phyloP scores from a whole-genome alignment of 2,888 invertebrate genomes.

The Drosophila imparisetae region DNA sequence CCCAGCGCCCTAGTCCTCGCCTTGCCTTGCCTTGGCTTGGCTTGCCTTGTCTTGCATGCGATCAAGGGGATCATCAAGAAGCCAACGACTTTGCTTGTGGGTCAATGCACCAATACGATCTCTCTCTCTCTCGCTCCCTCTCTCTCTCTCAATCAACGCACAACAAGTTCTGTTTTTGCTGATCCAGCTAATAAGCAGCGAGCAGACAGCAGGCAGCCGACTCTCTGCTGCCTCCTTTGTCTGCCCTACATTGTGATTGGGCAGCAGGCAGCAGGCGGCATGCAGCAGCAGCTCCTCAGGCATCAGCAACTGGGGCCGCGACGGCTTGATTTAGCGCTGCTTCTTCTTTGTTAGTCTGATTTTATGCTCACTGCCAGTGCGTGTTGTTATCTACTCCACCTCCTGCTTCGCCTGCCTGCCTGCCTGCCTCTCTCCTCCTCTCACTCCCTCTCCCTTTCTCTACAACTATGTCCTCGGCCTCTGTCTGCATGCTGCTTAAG shows the following conservation, averaged over 20 bases:
- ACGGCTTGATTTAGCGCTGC: slow-evolving; percentile 53
- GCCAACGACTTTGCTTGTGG: slow-evolving; percentile 73
- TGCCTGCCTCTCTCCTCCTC: slow-evolving; percentile 29
- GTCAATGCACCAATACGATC: slow-evolving; percentile 60
- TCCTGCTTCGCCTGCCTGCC: slow-evolving; percentile 29
- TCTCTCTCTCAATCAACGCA: slow-evolving; percentile 9
- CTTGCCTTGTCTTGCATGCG: slow-evolving; percentile 1
- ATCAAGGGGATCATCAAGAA: slow-evolving; percentile 45
- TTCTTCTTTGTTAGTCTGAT: slow-evolving; percentile 47
- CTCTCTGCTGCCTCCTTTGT: slow-evolving; percentile 18
- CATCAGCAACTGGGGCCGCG: slow-evolving; percentile 12
- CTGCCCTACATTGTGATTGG: slow-evolving; percentile 56
- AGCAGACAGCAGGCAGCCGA: slow-evolving; percentile 28
- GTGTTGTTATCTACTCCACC: slow-evolving; percentile 29
- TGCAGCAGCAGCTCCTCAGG: slow-evolving; percentile 3
- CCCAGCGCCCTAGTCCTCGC: slow-evolving; percentile 42
- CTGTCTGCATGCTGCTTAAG: slow-evolving; percentile 51
- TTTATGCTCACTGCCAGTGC: slow-evolving; percentile 48
- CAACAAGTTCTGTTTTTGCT: slow-evolving; percentile 51
- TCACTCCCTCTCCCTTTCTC: not conserved
- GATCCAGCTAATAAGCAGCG: slow-evolving; percentile 58
- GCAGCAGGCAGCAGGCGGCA: not conserved
- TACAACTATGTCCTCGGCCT: slow-evolving; percentile 8
- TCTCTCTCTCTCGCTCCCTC: not conserved
- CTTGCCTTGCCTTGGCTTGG: not conserved